phyloP scores from a whole-genome alignment of 2,797 vertebrate species.

The Poeciliopsis gracilis region DNA sequence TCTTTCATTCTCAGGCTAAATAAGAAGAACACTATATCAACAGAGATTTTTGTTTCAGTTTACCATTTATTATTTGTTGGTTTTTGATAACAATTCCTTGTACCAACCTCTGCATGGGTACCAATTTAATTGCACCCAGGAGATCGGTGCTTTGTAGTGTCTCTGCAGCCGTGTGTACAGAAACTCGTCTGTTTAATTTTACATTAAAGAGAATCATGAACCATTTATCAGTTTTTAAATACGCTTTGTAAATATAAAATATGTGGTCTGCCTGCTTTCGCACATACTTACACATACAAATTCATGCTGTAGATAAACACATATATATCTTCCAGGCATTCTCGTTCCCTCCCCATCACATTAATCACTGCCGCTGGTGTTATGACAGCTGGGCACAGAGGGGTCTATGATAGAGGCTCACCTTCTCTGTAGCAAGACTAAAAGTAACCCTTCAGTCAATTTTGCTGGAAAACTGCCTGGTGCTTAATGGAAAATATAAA shows the following conservation, averaged over 20 bases:
- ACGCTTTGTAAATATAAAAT: slow-evolving; percentile 1
- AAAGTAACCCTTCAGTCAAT: slow-evolving; percentile 53
- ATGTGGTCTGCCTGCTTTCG: not conserved
- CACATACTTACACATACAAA: slow-evolving; percentile 12
- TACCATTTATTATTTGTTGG: slow-evolving; percentile 3
- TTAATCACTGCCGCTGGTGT: slow-evolving; percentile 68
- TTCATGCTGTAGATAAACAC: slow-evolving; percentile 26
- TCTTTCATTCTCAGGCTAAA: not conserved
- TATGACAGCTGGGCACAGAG: slow-evolving; percentile 64
- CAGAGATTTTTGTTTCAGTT: not conserved
- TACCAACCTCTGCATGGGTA: not conserved
- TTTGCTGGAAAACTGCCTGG: slow-evolving; percentile 11
- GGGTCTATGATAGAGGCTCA: slow-evolving; percentile 58
- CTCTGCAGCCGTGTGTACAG: not conserved
- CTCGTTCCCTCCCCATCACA: slow-evolving; percentile 48
- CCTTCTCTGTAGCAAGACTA: slow-evolving; percentile 45
- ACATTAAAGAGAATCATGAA: slow-evolving; percentile 5
- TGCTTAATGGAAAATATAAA: slow-evolving; percentile 8
- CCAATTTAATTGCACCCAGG: slow-evolving; percentile 7
- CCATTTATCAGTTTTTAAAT: slow-evolving; percentile 2
- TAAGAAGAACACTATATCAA: not conserved
- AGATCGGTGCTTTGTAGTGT: slow-evolving; percentile 2
- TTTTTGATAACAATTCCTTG: not conserved
- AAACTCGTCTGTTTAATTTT: slow-evolving; percentile 16
- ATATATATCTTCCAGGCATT: slow-evolving; percentile 25